phyloP scores from a whole-genome alignment of 2,113 vertebrate genomes.

The Siniperca knerii region DNA sequence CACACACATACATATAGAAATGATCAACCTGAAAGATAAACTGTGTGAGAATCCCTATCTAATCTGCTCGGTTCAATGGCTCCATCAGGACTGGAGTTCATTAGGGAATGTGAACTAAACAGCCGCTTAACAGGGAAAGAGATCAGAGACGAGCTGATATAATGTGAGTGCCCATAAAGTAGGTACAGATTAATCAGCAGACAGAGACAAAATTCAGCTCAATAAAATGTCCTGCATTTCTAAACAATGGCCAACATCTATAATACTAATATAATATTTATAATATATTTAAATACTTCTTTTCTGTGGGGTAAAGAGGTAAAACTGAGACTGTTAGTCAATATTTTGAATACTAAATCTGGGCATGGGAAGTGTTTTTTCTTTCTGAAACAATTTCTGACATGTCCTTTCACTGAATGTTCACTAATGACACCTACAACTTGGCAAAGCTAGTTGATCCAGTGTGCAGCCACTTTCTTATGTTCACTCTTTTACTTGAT shows the following conservation, averaged over 20 bases:
- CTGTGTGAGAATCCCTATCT: slow-evolving; percentile 44
- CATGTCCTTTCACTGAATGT: background rate
- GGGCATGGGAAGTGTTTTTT: background rate
- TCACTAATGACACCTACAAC: background rate
- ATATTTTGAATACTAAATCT: background rate
- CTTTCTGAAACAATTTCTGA: background rate
- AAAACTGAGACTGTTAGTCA: background rate
- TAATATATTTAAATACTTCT: background rate
- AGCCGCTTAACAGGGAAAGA: slow-evolving; percentile 35
- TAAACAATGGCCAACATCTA: slow-evolving; percentile 1
- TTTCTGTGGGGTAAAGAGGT: background rate
- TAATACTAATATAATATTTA: no score
- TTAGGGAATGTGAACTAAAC: slow-evolving; percentile 50
- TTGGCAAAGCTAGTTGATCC: background rate
- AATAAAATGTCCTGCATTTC: background rate
- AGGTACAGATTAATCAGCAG: slow-evolving; percentile 33
- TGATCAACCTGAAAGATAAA: slow-evolving; percentile 49
- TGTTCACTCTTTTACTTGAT: background rate
- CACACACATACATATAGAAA: slow-evolving; percentile 10
- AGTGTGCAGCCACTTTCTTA: background rate
- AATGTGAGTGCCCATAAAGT: slow-evolving; percentile 9
- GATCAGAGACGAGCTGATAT: slow-evolving; percentile 25
- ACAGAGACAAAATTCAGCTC: slow-evolving; percentile 12
- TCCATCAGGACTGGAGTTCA: slow-evolving; percentile 43
- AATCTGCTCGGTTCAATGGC: slow-evolving; percentile 51